A percentile compares a stretch with the other conserved stretches of the same genome.
phyloP scores from a whole-genome alignment of 2,797 vertebrate genomes.

The Hafferia zeledoni region DNA sequence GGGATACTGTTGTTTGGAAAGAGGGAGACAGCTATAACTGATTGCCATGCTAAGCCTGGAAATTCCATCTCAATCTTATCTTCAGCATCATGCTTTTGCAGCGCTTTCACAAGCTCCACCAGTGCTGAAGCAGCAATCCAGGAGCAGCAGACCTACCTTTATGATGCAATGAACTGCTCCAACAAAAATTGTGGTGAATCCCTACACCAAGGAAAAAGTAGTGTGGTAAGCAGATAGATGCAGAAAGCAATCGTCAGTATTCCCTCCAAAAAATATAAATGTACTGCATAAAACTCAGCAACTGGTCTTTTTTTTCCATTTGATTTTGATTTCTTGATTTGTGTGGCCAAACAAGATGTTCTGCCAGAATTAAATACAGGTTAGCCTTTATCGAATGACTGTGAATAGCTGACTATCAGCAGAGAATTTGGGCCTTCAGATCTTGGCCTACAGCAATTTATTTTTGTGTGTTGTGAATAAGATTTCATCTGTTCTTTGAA shows the following conservation, averaged over 20 bases:
- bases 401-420: slow-evolving; percentile 4
- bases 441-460: neutral
- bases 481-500: slow-evolving; percentile 2
- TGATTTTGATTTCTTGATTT: neutral
- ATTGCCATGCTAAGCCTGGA: slow-evolving; percentile 40
- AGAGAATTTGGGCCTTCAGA: neutral
- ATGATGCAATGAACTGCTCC: neutral
- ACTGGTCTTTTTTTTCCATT: neutral
- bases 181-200: neutral
- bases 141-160: neutral
- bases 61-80: slow-evolving; percentile 57
- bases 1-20: slow-evolving; percentile 53
- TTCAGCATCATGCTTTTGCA: slow-evolving; percentile 39
- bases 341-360: slow-evolving; percentile 60
- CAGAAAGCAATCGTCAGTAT: neutral
- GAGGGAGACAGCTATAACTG: slow-evolving; percentile 22
- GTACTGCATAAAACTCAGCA: neutral
- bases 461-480: neutral
- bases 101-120: neutral
- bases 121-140: slow-evolving; percentile 18
- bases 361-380: slow-evolving; percentile 54
- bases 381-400: slow-evolving; percentile 27
- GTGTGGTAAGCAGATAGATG: neutral
- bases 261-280: slow-evolving; percentile 4
- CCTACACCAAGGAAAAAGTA: neutral